Evolutionary conservation across 2,888 invertebrate genomes (phyloP).

Genomic region (Rhagonycha fulva): DNA sequence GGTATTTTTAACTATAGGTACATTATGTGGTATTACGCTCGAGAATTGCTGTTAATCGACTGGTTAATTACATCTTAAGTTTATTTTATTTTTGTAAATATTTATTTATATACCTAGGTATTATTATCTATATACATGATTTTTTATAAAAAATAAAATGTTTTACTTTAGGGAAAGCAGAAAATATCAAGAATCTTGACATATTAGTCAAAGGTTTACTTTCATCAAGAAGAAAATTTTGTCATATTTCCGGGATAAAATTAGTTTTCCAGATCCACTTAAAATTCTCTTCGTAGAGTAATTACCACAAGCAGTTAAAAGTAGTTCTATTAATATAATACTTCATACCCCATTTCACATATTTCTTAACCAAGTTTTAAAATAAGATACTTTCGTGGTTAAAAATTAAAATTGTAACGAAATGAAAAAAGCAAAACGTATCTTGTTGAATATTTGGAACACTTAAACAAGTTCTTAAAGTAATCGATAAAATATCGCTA

Average conservation of each 20-base stretch:
- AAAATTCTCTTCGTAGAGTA: conserved; percentile 6
- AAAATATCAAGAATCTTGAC: not conserved
- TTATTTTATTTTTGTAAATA: too few species aligned
- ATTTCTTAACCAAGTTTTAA: not conserved
- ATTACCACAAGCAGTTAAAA: conserved; percentile 14
- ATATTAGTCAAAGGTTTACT: conserved; percentile 1
- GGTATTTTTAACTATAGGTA: too few species aligned
- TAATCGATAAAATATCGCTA: conserved; percentile 28
- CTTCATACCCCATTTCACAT: not conserved
- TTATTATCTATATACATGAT: too few species aligned
- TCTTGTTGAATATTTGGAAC: not conserved
- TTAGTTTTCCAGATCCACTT: conserved; percentile 10
- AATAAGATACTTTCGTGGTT: not conserved
- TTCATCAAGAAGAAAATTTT: not conserved
- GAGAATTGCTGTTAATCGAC: too few species aligned
- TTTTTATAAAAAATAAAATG: too few species aligned
- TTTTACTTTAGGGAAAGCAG: not conserved
- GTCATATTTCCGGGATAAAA: conserved; percentile 5
- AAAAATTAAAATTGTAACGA: not conserved
- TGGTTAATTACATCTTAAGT: too few species aligned
- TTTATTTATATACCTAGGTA: too few species aligned
- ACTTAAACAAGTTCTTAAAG: conserved; percentile 23
- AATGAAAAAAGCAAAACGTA: not conserved
- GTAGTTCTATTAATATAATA: conserved; percentile 15
- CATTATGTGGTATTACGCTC: too few species aligned